These are phyloP conservation scores for Nylanderia fulva DNA, from an alignment of 1,140 invertebrate species.

Conservation along the genomic window DNA sequence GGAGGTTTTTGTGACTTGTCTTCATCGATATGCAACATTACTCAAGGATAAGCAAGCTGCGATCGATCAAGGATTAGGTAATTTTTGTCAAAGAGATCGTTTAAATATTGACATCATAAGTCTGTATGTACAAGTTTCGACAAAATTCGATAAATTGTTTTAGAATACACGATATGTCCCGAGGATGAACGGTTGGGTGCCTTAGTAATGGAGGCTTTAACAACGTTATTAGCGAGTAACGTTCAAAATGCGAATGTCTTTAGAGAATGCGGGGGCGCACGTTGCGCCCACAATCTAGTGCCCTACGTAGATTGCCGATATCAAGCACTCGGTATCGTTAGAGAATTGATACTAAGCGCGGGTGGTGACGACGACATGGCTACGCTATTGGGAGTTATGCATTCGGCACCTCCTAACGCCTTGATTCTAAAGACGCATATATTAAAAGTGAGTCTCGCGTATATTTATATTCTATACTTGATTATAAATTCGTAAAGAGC, in stretches of 20 bases:
- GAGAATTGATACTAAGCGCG: constrained; percentile 95
- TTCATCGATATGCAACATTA: constrained; percentile 93
- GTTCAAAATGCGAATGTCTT: constrained; percentile 96
- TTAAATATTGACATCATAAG: background rate
- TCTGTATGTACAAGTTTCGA: background rate
- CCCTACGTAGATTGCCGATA: constrained; percentile 93
- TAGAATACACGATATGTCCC: constrained; percentile 86
- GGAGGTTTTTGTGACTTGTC: constrained; percentile 98
- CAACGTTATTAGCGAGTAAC: constrained; percentile 92
- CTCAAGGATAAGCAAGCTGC: constrained; percentile 90
- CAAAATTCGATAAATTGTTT: constrained; percentile 21
- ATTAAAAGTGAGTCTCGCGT: constrained; percentile 88
- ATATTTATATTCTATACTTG: background rate
- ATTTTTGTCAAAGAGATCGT: background rate
- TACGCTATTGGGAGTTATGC: constrained; percentile 95
- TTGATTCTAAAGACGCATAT: constrained; percentile 96
- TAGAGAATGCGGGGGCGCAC: constrained; percentile 95
- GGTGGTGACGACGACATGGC: constrained; percentile 98
- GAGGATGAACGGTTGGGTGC: constrained; percentile 93
- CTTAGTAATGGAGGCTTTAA: constrained; percentile 95
- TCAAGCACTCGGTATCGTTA: constrained; percentile 92
- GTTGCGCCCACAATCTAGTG: constrained; percentile 96
- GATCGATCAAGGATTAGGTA: constrained; percentile 83
- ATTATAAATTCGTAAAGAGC: background rate
- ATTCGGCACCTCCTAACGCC: constrained; percentile 92